These are phyloP conservation scores for Tenthredo mesomela DNA, from an alignment of 2,888 invertebrate species.

Conservation along the genomic window DNA sequence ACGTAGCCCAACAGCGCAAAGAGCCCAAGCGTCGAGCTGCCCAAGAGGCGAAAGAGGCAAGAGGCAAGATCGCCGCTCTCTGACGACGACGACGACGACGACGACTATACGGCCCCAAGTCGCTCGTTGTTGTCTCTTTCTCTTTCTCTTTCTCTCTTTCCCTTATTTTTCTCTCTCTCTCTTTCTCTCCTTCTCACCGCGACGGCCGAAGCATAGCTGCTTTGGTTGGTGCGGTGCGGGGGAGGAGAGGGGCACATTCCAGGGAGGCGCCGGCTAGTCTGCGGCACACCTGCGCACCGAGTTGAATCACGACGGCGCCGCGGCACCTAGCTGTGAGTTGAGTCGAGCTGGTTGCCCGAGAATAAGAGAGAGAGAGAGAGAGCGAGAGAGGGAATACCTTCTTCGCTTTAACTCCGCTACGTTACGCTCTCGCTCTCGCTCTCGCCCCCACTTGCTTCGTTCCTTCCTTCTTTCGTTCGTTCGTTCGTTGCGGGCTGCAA, in stretches of 20 bases:
- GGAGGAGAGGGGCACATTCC: slow-evolving; percentile 70
- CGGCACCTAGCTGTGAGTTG: slow-evolving; percentile 54
- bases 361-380: background rate
- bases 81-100: background rate
- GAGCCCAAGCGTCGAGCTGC: background rate
- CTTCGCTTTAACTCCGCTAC: slow-evolving; percentile 32
- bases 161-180: background rate
- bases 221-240: slow-evolving; percentile 27
- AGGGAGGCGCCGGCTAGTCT: slow-evolving; percentile 77
- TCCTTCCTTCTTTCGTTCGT: slow-evolving; percentile 53
- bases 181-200: background rate
- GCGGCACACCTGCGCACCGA: slow-evolving; percentile 76
- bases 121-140: background rate
- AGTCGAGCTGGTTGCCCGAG: slow-evolving; percentile 5
- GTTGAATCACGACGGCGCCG: slow-evolving; percentile 75
- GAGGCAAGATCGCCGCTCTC: slow-evolving; percentile 36
- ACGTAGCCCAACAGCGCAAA: slow-evolving; percentile 61
- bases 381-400: background rate
- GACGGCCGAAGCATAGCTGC: background rate
- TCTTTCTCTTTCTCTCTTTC: background rate
- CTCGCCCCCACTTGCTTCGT: slow-evolving; percentile 47
- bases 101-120: background rate
- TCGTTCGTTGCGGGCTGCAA: slow-evolving; percentile 51
- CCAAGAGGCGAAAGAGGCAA: slow-evolving; percentile 8
- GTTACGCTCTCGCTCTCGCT: slow-evolving; percentile 2